Evolutionary conservation across 2,113 vertebrate species (phyloP), one percentile per base, ranked within the genome.

Genomic region (Taurulus bubalis): DNA sequence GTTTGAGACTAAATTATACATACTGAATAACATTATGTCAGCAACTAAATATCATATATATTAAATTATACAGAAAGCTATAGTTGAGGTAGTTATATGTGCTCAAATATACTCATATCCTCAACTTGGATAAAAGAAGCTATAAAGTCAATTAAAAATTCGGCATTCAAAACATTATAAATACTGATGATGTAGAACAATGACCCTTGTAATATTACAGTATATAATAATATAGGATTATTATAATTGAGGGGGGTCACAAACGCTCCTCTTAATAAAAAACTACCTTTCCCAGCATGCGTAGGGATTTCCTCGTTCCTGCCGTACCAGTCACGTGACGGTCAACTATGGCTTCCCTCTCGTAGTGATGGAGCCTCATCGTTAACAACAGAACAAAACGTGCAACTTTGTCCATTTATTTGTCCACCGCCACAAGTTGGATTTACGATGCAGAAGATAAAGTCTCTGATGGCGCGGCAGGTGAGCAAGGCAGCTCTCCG

Each of bases 381-480:
- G 88, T 75, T 87, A 84, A 91, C 83, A 91, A 71, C 68, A 84
- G 72, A 76, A 66, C 74, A 62, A 68, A 82, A 53, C 6, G 34
- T 81, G 30, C 24, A 8, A 34, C 51, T 79, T 36, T 8, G 4
- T 1, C 49, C 15, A 12, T 30, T 59, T 1, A 8, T 58, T 71
- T 36, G 0, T 40, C 22, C 36, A 10, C 45, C 20, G 49, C 72
- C 28, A 28, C 26, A 7, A 53, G 9, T 32, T 16, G 56, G 70
- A 59, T 1, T 72, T 18, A 87, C 40, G 22, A 99, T 99, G 98
- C 98, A 99, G 93, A 99, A 98, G 93, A 99, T 99, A 74, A 99
- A 98, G 90, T 99, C 97, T 58, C 94, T 99, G 15, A 99, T 99
- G 97, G 91, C 97, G 94, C 97, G 98, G 8, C 98, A 98, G 98